These are phyloP conservation scores for Potamarius usumacintae DNA, from an alignment of 2,113 vertebrate genomes.

Conservation along the genomic window DNA sequence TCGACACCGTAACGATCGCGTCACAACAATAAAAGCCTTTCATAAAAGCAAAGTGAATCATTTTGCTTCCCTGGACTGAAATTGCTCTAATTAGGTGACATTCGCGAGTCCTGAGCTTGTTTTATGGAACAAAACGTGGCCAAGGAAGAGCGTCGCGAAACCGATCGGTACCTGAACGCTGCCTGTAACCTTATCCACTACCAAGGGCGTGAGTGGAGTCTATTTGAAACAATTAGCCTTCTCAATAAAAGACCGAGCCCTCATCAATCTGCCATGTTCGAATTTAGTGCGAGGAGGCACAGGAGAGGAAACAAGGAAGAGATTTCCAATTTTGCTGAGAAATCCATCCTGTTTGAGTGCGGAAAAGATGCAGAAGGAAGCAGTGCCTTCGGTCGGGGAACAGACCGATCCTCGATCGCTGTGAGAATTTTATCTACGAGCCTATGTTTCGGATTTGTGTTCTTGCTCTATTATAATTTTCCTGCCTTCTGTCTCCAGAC, in stretches of 20 bases:
- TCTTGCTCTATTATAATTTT: not conserved
- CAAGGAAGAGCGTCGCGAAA: constrained; percentile 17
- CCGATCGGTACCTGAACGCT: constrained; percentile 37
- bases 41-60: constrained; percentile 17
- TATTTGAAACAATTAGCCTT: constrained; percentile 50
- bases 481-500: not conserved
- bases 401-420: not conserved
- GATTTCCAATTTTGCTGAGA: constrained; percentile 8
- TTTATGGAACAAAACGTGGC: not conserved
- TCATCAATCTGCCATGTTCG: constrained; percentile 45
- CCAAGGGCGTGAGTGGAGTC: constrained; percentile 46
- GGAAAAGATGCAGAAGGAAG: not conserved
- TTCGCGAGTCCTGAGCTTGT: constrained; percentile 24
- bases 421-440: no score
- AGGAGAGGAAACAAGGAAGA: constrained; percentile 38
- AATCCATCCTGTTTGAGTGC: not conserved
- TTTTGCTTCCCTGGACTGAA: constrained; percentile 5
- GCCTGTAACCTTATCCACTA: constrained; percentile 50
- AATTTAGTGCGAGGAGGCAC: constrained; percentile 22
- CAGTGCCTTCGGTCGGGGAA: not conserved
- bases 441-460: not conserved
- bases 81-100: constrained; percentile 33
- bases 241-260: constrained; percentile 44
- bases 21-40: constrained; percentile 36
- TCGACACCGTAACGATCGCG: constrained; percentile 14